Evolutionary conservation across 2,113 vertebrate species (phyloP).

Genomic region (Pycnonotus jocosus): DNA sequence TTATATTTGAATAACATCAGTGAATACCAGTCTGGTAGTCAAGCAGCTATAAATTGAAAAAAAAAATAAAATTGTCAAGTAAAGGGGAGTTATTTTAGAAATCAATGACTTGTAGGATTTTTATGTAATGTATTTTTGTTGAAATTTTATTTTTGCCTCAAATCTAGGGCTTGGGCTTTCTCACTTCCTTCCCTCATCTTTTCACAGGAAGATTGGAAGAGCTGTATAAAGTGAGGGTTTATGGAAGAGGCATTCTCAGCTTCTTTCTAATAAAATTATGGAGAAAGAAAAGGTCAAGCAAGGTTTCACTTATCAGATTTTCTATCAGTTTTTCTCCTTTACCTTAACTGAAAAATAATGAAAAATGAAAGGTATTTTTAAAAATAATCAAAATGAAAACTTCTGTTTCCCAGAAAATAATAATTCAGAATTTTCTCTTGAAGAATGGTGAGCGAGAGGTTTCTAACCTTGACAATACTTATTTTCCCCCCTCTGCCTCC

Average conservation of each 20-base stretch:
- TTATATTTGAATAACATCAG: background rate
- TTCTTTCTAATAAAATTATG: conserved; percentile 8
- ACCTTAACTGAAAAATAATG: background rate
- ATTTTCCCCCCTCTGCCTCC: background rate
- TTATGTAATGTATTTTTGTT: conserved; percentile 4
- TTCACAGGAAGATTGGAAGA: background rate
- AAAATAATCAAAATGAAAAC: background rate
- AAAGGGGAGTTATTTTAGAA: background rate
- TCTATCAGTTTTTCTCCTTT: background rate
- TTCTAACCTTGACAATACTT: background rate
- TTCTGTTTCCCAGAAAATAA: background rate
- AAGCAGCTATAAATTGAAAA: background rate
- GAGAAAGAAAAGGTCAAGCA: conserved; percentile 9
- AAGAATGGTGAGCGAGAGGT: background rate
- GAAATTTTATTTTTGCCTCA: conserved; percentile 19
- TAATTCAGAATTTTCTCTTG: background rate
- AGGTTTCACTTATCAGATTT: background rate
- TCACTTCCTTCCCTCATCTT: conserved; percentile 19
- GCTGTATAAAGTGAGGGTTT: background rate
- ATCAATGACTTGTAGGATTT: background rate
- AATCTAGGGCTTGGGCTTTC: conserved; percentile 29
- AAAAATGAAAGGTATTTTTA: background rate
- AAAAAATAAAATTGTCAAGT: background rate
- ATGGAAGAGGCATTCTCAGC: conserved; percentile 10
- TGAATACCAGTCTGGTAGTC: background rate